Conservation (phyloP, 1,140 invertebrate species). For the Drosophila malerkotliana region DNA sequence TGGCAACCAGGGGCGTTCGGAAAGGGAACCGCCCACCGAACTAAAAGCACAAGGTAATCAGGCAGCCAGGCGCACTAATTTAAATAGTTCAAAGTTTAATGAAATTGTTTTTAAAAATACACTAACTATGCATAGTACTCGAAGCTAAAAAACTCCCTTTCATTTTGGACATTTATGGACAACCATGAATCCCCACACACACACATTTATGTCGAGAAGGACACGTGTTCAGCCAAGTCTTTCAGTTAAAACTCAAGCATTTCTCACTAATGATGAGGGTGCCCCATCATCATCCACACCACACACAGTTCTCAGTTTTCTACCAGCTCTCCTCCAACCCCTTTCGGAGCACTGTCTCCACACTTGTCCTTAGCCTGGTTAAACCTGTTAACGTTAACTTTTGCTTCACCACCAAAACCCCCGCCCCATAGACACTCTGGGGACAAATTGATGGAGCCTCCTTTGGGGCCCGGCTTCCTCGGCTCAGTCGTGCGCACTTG, state of each 20-base stretch:
- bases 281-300: constrained; percentile 36
- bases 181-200: constrained; percentile 7
- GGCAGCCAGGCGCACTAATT: too few species aligned
- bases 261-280: constrained; percentile 71
- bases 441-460: constrained; percentile 53
- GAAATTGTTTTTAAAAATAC: neutral
- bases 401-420: constrained; percentile 36
- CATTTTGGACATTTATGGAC: neutral
- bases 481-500: constrained; percentile 77
- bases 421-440: constrained; percentile 39
- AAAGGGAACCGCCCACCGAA: neutral
- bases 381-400: constrained; percentile 81
- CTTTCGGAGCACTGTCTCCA: constrained; percentile 53
- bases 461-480: constrained; percentile 35
- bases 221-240: constrained; percentile 58
- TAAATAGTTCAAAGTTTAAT: too few species aligned
- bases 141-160: neutral
- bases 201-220: constrained; percentile 6
- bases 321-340: neutral
- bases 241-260: constrained; percentile 65
- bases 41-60: too few species aligned
- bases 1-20: constrained; percentile 5
- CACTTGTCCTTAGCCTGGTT: constrained; percentile 75
- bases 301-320: constrained; percentile 10
- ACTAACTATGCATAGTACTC: neutral